Evolutionary conservation across 2,113 vertebrate species (phyloP), one percentile per base, ranked within the genome.

Genomic region (Scopus umbretta): DNA sequence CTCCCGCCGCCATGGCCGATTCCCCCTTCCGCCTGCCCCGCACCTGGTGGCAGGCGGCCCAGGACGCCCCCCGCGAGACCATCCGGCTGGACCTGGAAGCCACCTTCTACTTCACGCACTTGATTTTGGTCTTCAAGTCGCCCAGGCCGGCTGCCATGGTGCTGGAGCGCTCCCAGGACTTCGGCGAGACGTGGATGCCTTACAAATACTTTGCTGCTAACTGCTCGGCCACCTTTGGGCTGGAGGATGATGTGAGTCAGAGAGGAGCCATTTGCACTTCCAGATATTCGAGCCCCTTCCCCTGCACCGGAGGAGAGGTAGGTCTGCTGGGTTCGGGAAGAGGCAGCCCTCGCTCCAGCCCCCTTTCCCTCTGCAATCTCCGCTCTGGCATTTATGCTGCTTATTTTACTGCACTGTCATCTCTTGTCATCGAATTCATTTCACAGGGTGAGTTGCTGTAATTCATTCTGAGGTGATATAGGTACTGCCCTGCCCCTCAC

Each of bases 31-130:
- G 98, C 61, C 98, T 98, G 84, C 99, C 99, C 20, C 98, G 98
- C 88, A 99, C 99, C 2, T 99, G 99, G 99, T 99, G 99, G 99
- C 99, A 99, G 97, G 99, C 99, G 0, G 98, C 99, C 2, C 98
- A 94, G 76, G 98, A 98, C 0, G 97, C 95, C 11, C 92, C 97
- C 73, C 96, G 79, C 0, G 99, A 99, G 96, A 99, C 97, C 92
- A 98, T 99, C 96, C 99, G 98, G 95, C 97, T 99, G 96, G 98
- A 99, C 97, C 97, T 99, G 96, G 99, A 99, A 97, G 96, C 98
- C 3, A 93, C 98, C 94, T 99, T 99, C 98, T 99, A 99, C 97
- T 99, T 99, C 97, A 99, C 99, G 7, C 99, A 99, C 86, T 97
- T 99, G 92, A 99, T 99, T 63, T 74, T 99, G 80, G 99, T 99